Evolutionary conservation across 2,888 invertebrate species (phyloP), one percentile per base, ranked within the genome.

Genomic region (Halictus quadricinctus): DNA sequence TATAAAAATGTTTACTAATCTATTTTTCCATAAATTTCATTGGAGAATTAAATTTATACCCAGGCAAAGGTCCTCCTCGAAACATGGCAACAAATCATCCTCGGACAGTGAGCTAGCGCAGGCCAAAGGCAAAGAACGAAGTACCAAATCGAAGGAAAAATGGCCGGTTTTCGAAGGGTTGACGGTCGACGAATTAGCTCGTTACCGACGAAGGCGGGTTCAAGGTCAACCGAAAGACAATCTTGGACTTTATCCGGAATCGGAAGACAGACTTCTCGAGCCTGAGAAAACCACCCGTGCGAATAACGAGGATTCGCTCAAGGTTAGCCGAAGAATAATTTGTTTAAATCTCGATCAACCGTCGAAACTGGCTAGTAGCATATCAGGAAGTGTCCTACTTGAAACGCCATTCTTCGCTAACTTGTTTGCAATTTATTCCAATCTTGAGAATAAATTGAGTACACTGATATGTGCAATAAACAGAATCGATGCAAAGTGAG

Each of bases 111-210:
- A 95, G 92, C 89, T 94, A 93, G 92, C 93, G 82, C 91, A 89
- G 72, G 88, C 85, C 43, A 90, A 79, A 50, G 66, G 70, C 7
- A 91, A 85, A 76, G 84, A 84, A 12, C 84, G 88, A 18, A 88
- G 78, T 58, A 70, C 29, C 21, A 90, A 88, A 64, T 87, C 73
- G 43, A 91, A 90, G 81, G 91, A 93, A 60, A 91, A 90, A 93
- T 94, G 94, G 93, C 92, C 93, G 18, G 95, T 95, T 87, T 94
- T 95, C 85, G 95, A 95, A 50, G 95, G 95, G 43, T 91, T 95
- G 73, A 95, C 95, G n/a, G 96, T 96, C 70, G 96, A 96, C 90
- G 95, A 95, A 87, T 92, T 96, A 75, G 94, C 94, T 72, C 94
- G 95, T 80, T 95, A 95, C 90, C 94, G 96, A 54, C 94, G 95